Base-by-base conservation (phyloP, 2,888 invertebrate species). In the Barypeithes pellucidus region DNA sequence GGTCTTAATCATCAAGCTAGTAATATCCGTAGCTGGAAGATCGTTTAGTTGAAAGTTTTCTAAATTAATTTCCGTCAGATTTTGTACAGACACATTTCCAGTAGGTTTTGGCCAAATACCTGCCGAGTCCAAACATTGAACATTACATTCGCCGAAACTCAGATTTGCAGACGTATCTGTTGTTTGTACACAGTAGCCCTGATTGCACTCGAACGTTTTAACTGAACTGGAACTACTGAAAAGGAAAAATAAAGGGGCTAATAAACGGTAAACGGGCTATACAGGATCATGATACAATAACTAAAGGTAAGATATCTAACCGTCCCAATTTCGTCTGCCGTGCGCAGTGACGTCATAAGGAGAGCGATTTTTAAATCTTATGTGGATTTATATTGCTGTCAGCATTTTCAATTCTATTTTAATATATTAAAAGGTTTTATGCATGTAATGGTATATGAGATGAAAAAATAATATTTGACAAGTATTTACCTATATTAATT, bases 31-130 rank as follows among this genome's bases (percentile, higher is more conserved):
- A 39, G 61, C 16, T 36, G 43, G 39, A 20, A 16, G 8, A 20
- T 22, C 45, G 14, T 39, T 41, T 22, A 69, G 33, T 7, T 22
- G 57, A 43, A 75, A 60, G 8, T 41, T 43, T 0, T 52, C 20
- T 16, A 70, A 24, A 67, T 75, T 43, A 18, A 73, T 54, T 43
- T 47, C 50, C 8, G 65, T 68, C 18, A 76, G 22, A 39, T 73
- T 73, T n/a, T 18, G 1, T 22, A 73, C 47, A 14, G 33, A 43
- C 5, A 73, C 57, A 14, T 59, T 18, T 60, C 70, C 70, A 18
- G 73, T 73, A 9, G 76, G 73, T 60, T 67, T 70, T 22, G 76
- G 76, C 73, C 76, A 76, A 24, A 76, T 29, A 5, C 41, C 67
- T 20, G 75, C 73, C 11, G 36, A 33, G 18, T 73, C 67, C 20